These are phyloP conservation scores for Brachionus sp. DNA, from an alignment of 1,140 invertebrate genomes.

Conservation along the genomic window DNA sequence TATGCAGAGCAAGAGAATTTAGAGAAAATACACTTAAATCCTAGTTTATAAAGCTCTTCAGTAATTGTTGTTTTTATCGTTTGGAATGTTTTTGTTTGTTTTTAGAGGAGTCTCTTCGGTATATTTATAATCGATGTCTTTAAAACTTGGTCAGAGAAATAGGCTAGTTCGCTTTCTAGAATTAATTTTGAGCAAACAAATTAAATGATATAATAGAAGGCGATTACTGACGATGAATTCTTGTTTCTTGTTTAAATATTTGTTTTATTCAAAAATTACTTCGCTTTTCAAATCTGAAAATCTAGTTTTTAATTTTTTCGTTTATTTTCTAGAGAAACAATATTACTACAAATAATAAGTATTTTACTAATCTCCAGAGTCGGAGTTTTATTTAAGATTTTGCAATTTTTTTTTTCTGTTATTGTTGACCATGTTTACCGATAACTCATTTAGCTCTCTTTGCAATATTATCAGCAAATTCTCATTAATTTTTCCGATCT, in stretches of 20 bases:
- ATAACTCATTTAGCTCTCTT: not conserved
- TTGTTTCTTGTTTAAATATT: conserved; percentile 35
- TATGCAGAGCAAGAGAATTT: not conserved
- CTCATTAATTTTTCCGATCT: not conserved
- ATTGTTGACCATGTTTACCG: not conserved
- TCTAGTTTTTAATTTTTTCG: conserved; percentile 1
- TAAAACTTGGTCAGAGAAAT: not conserved
- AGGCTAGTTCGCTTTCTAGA: not conserved
- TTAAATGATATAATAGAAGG: conserved; percentile 12
- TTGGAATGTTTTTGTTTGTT: not conserved
- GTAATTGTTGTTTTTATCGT: not conserved
- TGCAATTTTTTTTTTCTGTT: not conserved
- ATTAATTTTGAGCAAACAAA: conserved; percentile 22
- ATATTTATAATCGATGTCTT: not conserved
- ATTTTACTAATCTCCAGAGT: not conserved
- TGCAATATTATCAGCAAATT: not conserved
- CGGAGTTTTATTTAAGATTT: not conserved
- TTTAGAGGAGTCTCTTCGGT: not conserved
- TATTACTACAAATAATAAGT: not conserved
- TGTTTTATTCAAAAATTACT: not conserved
- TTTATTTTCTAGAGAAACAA: not conserved
- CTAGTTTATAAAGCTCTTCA: not conserved
- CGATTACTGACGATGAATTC: conserved; percentile 3
- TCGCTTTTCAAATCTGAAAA: not conserved
- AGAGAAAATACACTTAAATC: not conserved